A percentile compares a stretch with the other conserved stretches of the same genome.
These are phyloP conservation scores for Acrossocheilus fasciatus DNA, from an alignment of 2,797 vertebrate genomes.

Conservation along the genomic window DNA sequence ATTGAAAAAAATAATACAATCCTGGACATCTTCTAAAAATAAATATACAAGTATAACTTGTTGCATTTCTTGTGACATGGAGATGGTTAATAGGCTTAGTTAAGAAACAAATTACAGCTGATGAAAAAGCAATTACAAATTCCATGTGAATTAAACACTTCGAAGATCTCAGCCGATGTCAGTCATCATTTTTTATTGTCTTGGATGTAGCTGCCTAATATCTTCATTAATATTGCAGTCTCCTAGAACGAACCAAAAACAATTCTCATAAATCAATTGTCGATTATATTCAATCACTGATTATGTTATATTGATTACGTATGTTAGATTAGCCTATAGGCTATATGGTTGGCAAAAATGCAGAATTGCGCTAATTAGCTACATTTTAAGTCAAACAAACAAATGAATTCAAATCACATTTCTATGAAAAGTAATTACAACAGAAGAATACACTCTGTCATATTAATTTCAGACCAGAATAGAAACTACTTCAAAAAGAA, in stretches of 20 bases:
- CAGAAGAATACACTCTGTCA: background rate
- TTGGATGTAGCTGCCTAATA: constrained; percentile 78
- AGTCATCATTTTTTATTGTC: constrained; percentile 71
- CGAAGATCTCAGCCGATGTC: constrained; percentile 18
- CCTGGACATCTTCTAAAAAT: constrained; percentile 61
- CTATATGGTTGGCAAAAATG: background rate
- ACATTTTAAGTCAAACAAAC: background rate
- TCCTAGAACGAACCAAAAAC: constrained; percentile 72
- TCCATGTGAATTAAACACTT: background rate
- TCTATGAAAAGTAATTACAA: background rate
- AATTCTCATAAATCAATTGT: background rate
- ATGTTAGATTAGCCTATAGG: background rate
- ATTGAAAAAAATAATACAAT: constrained; percentile 64
- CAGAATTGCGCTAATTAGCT: background rate
- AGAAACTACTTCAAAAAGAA: background rate
- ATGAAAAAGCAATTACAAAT: constrained; percentile 35
- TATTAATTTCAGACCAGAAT: background rate
- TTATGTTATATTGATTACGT: background rate
- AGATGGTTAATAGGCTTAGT: constrained; percentile 42
- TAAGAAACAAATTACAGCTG: constrained; percentile 25
- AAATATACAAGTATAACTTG: constrained; percentile 42
- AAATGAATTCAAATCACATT: background rate
- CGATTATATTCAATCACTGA: background rate
- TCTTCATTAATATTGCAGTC: constrained; percentile 76
- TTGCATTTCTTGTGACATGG: constrained; percentile 33